Conservation (phyloP, 2,888 invertebrate genomes). For the Chymomyza fuscimana region DNA sequence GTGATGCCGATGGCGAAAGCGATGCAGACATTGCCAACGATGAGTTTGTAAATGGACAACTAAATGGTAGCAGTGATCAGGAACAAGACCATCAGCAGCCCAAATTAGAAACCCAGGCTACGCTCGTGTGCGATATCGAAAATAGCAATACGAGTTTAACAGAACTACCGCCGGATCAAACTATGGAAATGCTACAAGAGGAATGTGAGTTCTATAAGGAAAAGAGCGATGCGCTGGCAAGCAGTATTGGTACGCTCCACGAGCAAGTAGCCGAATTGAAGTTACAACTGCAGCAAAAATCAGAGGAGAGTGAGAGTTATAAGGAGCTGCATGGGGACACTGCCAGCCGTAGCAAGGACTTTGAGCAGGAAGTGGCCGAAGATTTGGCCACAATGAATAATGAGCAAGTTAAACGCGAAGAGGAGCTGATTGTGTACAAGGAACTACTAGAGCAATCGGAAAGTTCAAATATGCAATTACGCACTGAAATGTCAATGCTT, state of each 20-base stretch:
- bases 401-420: slow-evolving; percentile 74
- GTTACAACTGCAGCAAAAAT: slow-evolving; percentile 36
- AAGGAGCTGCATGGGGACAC: slow-evolving; percentile 14
- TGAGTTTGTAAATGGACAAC: slow-evolving; percentile 39
- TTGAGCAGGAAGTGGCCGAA: slow-evolving; percentile 54
- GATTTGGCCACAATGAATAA: slow-evolving; percentile 72
- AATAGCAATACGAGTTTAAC: neutral
- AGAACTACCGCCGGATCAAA: slow-evolving; percentile 48
- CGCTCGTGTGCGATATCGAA: slow-evolving; percentile 29
- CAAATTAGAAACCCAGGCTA: slow-evolving; percentile 48
- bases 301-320: neutral
- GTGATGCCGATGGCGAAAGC: slow-evolving; percentile 8
- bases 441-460: slow-evolving; percentile 76
- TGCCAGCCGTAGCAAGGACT: slow-evolving; percentile 14
- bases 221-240: slow-evolving; percentile 56
- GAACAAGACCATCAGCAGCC: slow-evolving; percentile 24
- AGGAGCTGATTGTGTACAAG: slow-evolving; percentile 78
- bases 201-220: slow-evolving; percentile 70
- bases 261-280: slow-evolving; percentile 61
- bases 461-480: slow-evolving; percentile 73
- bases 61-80: neutral
- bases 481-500: slow-evolving; percentile 72
- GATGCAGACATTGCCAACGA: slow-evolving; percentile 38
- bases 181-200: slow-evolving; percentile 72
- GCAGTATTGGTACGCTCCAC: slow-evolving; percentile 52